phyloP scores from a whole-genome alignment of 2,888 invertebrate species.

The Eristalinus aeneus region DNA sequence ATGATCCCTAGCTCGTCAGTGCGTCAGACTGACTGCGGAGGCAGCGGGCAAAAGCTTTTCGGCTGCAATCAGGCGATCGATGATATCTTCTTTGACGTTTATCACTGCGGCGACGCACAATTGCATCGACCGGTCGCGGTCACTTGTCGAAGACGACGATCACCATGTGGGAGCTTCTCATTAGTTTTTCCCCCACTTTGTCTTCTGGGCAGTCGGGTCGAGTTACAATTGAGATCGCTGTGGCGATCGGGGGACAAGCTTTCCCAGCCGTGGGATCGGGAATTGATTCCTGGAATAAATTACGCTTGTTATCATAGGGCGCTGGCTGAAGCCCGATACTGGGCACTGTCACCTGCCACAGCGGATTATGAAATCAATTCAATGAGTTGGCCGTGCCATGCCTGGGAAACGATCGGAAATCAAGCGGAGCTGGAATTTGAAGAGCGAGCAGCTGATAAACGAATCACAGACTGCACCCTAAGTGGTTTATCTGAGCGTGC shows the following conservation, averaged over 20 bases:
- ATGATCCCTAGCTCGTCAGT: not conserved
- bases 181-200: constrained; percentile 25
- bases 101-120: constrained; percentile 20
- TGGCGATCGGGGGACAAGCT: constrained; percentile 2
- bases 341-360: constrained; percentile 50
- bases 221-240: constrained; percentile 10
- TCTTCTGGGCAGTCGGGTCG: constrained; percentile 43
- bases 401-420: constrained; percentile 16
- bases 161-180: constrained; percentile 51
- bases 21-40: constrained; percentile 4
- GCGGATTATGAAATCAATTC: constrained; percentile 58
- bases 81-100: constrained; percentile 65
- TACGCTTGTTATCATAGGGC: constrained; percentile 21
- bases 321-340: constrained; percentile 26
- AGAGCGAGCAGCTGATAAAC: not conserved
- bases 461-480: not conserved
- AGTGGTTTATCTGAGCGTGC: not conserved
- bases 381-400: constrained; percentile 12
- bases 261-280: constrained; percentile 24
- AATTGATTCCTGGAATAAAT: constrained; percentile 54
- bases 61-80: constrained; percentile 53
- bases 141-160: not conserved
- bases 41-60: constrained; percentile 62
- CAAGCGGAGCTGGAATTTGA: constrained; percentile 17
- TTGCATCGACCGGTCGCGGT: not conserved